Percentiles rank a stretch among this genome's conserved stretches.
phyloP scores from a whole-genome alignment of 2,113 vertebrate species.

The Plecotus auritus region DNA sequence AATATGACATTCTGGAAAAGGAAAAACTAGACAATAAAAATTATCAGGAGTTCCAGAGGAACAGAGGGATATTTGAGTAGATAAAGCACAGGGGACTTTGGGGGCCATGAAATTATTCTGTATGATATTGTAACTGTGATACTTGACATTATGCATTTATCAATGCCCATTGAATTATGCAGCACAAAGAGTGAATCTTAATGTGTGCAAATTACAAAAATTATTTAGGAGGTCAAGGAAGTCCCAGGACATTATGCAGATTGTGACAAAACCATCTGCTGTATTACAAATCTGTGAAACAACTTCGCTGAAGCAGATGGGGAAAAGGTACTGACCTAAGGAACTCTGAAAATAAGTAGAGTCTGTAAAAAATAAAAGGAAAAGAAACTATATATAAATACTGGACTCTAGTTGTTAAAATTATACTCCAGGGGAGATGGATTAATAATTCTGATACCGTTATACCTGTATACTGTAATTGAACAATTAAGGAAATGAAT shows the following conservation, averaged over 20 bases:
- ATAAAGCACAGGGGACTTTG: not conserved
- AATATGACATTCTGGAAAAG: not conserved
- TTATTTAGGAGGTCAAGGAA: not conserved
- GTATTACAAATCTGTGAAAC: not conserved
- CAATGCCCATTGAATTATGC: not conserved
- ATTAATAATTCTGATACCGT: not conserved
- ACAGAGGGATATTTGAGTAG: not conserved
- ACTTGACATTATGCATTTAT: not conserved
- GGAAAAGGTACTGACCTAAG: not conserved
- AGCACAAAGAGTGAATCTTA: not conserved
- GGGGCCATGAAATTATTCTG: too few species aligned
- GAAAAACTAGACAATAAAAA: not conserved
- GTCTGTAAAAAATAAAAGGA: not conserved
- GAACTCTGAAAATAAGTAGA: not conserved
- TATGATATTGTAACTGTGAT: not conserved
- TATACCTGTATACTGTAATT: not conserved
- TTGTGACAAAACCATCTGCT: not conserved
- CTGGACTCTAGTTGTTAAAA: not conserved
- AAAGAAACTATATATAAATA: not conserved
- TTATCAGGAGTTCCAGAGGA: not conserved
- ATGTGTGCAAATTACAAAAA: not conserved
- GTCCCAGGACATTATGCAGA: not conserved
- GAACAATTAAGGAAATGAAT: not conserved
- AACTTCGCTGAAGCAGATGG: not conserved
- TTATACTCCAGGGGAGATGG: not conserved